Percentiles rank a stretch among this genome's conserved stretches.
Conservation (phyloP, 1,140 invertebrate species). For the Atta cephalotes region DNA sequence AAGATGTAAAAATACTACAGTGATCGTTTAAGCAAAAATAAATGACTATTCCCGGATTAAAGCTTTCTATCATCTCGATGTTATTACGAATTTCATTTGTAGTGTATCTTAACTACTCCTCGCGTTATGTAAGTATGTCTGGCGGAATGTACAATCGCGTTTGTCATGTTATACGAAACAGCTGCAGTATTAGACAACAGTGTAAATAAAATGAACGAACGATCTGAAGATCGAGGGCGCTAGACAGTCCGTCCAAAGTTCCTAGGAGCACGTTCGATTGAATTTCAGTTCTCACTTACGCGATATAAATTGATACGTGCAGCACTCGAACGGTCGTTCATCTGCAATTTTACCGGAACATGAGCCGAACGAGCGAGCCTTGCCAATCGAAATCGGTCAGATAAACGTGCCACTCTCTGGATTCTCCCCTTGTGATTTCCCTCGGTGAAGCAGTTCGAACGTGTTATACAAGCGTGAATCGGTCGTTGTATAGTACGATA, state of each 20-base stretch:
- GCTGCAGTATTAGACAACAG: not conserved
- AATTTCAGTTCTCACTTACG: constrained; percentile 44
- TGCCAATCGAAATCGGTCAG: constrained; percentile 31
- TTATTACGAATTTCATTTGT: not conserved
- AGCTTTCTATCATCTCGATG: too few relatives aligned
- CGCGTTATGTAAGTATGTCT: not conserved
- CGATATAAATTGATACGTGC: not conserved
- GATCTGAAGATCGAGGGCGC: constrained; percentile 8
- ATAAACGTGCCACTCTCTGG: constrained; percentile 5
- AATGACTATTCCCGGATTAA: too few relatives aligned
- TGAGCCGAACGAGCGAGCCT: not conserved
- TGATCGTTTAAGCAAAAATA: too few relatives aligned
- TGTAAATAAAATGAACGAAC: constrained; percentile 30
- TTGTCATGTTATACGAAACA: not conserved
- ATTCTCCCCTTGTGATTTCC: constrained; percentile 57
- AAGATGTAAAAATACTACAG: too few relatives aligned
- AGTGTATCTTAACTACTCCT: constrained; percentile 8
- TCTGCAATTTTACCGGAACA: constrained; percentile 41
- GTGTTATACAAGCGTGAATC: constrained; percentile 23
- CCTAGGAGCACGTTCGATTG: not conserved
- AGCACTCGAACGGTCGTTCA: not conserved
- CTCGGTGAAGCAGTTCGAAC: constrained; percentile 24
- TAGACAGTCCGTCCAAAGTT: not conserved
- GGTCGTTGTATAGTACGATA: not conserved
- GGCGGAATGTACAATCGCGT: not conserved